Evolutionary conservation across 1,140 invertebrate genomes (phyloP).

Genomic region (Drosophila baimaii): DNA sequence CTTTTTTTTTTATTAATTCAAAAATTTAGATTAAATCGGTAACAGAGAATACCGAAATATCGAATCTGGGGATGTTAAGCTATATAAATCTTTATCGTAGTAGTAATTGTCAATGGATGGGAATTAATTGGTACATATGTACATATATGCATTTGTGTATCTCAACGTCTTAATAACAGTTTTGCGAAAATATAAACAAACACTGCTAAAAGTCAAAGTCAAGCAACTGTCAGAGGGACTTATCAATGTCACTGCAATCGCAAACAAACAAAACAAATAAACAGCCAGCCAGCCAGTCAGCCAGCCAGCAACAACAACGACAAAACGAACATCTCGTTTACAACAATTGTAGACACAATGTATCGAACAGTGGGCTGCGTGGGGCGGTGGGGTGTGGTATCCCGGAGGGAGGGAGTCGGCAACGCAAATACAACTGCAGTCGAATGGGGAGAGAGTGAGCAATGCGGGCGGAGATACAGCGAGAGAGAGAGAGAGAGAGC

Average conservation of each 20-base stretch:
- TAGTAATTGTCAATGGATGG: neutral
- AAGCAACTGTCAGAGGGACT: constrained; percentile 52
- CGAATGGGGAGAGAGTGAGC: constrained; percentile 4
- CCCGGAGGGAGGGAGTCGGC: constrained; percentile 1
- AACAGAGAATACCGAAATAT: neutral
- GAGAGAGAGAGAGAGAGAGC: neutral
- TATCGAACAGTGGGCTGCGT: neutral
- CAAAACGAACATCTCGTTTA: constrained; percentile 41
- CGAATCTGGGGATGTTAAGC: neutral
- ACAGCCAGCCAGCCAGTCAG: constrained; percentile 9
- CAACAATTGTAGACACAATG: constrained; percentile 47
- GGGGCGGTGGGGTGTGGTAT: neutral
- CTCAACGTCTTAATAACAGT: constrained; percentile 33
- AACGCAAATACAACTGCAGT: constrained; percentile 14
- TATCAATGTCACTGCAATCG: constrained; percentile 73
- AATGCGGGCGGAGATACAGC: constrained; percentile 15
- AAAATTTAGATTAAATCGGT: neutral
- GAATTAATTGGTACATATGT: neutral
- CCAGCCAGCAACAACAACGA: neutral
- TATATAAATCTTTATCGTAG: no score
- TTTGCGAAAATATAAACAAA: constrained; percentile 37
- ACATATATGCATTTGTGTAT: neutral
- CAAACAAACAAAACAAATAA: constrained; percentile 40
- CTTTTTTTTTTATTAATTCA: neutral
- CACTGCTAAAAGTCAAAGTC: constrained; percentile 63